Base-by-base conservation (phyloP, 2,113 vertebrate species). In the Aleadryas rufinucha region DNA sequence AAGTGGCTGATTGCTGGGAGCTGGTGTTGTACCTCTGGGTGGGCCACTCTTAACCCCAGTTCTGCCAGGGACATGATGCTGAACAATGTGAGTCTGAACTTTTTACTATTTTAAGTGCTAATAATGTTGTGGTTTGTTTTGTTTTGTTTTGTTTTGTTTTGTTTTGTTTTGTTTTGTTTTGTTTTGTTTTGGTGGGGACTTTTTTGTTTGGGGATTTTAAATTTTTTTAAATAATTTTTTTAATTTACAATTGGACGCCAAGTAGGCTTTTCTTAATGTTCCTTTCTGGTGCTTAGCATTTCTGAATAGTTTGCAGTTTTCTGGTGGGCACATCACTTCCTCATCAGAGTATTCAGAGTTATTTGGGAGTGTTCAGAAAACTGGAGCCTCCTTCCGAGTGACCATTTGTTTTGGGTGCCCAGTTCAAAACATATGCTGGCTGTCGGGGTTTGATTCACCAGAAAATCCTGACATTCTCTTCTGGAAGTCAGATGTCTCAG, bases 391-490 rank as follows among this genome's bases (percentile, higher is more conserved):
- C 65, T 87, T 92, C 65, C 69, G 82, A 95, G 33, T 33, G 27
- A 53, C 80, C 81, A 81, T 85, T 84, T 89, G 69, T 68, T 91
- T 95, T 76, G 56, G 16, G 64, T 61, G 49, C 35, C 54, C 71
- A 39, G 15, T 70, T 75, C 64, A 85, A 88, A 91, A 93, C 8
- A 69, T 16, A 41, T 83, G 59, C 24, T 89, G 83, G n/a, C 21
- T 14, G 92, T 74, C 81, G 39, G 23, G 10, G 3, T 93, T 82
- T 85, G 70, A 65, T 53, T 85, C 94, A 87, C 93, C 1, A 2
- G 21, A 91, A 93, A 85, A 89, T 93, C 75, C 68, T 90, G 84
- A 19, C 93, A 8, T 93, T 91, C 63, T 50, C 22, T 31, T 70
- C 72, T 84, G 83, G 27, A 92, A 91, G 42, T 92, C 88, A 87